Evolutionary conservation across 30 jellyfish, hydroid and myxozoan species (phyloP).

Genomic region (Turritopsis dohrnii): DNA sequence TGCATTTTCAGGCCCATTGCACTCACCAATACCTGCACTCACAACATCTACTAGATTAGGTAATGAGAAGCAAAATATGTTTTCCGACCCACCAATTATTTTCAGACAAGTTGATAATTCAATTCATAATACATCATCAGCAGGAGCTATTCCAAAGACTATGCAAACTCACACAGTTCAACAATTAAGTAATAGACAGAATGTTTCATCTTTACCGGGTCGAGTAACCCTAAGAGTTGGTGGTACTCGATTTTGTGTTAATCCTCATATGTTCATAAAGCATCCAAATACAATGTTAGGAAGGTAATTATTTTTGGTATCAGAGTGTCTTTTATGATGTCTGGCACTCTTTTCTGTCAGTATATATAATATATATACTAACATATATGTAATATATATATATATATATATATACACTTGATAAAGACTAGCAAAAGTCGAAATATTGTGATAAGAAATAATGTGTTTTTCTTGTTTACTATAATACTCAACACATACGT

Average conservation of each 20-base stretch:
- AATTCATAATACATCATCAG: not conserved
- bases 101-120: not conserved
- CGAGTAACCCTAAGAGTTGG: conserved; percentile 68
- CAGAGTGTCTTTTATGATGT: too few species aligned
- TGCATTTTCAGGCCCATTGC: conserved; percentile 8
- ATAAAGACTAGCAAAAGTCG: too few species aligned
- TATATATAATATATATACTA: too few species aligned
- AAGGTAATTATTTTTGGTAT: conserved; percentile 45
- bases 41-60: conserved; percentile 16
- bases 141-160: not conserved
- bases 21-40: conserved; percentile 15
- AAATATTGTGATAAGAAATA: too few species aligned
- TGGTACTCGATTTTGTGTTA: conserved; percentile 74
- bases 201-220: conserved; percentile 2
- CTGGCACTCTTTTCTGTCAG: too few species aligned
- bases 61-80: not conserved
- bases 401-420: too few species aligned
- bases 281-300: conserved; percentile 87
- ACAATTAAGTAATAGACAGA: not conserved
- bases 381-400: too few species aligned
- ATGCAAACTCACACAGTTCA: not conserved
- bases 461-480: too few species aligned
- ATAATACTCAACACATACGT: too few species aligned
- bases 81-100: not conserved
- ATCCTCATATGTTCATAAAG: conserved; percentile 57